Conservation (phyloP, 2,113 vertebrate species). For the Hepsetus odoe region DNA sequence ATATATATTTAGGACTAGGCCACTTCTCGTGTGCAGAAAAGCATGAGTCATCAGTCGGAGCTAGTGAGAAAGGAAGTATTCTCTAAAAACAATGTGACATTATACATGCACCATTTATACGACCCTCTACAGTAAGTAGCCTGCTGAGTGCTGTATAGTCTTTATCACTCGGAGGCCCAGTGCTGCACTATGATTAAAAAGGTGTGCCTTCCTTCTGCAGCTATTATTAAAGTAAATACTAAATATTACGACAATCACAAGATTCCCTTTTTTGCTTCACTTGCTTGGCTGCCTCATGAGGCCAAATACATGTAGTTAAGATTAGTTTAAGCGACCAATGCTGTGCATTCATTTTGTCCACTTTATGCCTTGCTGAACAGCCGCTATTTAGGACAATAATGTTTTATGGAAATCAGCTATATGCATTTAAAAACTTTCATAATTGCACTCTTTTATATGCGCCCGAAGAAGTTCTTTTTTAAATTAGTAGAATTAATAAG, state of each 20-base stretch:
- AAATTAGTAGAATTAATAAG: conserved; percentile 81
- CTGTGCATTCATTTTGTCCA: conserved; percentile 64
- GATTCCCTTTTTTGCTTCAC: conserved; percentile 51
- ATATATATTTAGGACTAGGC: background rate
- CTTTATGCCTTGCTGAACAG: conserved; percentile 77
- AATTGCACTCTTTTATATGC: conserved; percentile 81
- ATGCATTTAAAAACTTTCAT: conserved; percentile 81
- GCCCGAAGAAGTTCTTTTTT: conserved; percentile 80
- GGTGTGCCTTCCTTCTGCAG: background rate
- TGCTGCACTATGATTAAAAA: background rate
- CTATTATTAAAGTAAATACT: conserved; percentile 51
- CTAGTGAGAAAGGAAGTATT: background rate
- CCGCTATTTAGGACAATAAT: conserved; percentile 75
- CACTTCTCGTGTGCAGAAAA: background rate
- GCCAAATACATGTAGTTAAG: conserved; percentile 63
- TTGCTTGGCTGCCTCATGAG: conserved; percentile 56
- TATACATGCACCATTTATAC: background rate
- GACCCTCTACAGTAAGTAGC: background rate
- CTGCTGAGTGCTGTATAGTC: background rate
- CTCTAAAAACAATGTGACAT: background rate
- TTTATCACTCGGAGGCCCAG: background rate
- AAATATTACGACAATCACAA: conserved; percentile 47
- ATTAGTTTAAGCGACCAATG: conserved; percentile 66
- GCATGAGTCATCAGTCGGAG: background rate
- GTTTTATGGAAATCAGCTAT: conserved; percentile 83